phyloP scores from a whole-genome alignment of 2,113 vertebrate genomes.

The Fregata magnificens region DNA sequence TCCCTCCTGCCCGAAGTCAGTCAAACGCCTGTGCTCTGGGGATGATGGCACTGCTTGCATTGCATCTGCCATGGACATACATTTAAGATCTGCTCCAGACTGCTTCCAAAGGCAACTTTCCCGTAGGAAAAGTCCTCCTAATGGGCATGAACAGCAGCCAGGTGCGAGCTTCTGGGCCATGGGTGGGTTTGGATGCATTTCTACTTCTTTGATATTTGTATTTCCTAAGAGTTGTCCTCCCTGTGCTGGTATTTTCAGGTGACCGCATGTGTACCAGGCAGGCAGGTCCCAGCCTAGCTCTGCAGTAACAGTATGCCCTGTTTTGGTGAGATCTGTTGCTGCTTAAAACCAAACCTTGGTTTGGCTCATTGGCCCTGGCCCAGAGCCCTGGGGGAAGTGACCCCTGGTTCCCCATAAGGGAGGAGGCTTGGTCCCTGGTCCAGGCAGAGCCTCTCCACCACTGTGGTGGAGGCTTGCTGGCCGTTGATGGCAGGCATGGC shows the following conservation, averaged over 20 bases:
- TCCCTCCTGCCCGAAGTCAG: not conserved
- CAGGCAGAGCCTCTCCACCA: not conserved
- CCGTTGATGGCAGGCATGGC: not conserved
- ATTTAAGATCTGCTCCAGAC: not conserved
- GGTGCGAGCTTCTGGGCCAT: not conserved
- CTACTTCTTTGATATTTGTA: not conserved
- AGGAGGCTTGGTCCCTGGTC: fast-evolving
- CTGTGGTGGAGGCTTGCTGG: not conserved
- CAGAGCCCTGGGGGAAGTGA: not conserved
- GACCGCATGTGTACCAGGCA: fast-evolving
- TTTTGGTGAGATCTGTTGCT: not conserved
- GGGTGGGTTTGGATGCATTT: not conserved
- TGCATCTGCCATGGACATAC: fast-evolving
- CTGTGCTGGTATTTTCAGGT: not conserved
- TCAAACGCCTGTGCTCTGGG: fast-evolving
- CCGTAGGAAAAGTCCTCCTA: not conserved
- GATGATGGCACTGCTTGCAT: fast-evolving
- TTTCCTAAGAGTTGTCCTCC: not conserved
- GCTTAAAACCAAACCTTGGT: not conserved
- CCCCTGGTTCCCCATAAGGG: not conserved
- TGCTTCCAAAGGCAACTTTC: not conserved
- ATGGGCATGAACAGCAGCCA: not conserved
- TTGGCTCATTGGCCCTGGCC: not conserved
- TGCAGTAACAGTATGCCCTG: not conserved
- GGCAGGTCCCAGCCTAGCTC: not conserved